Base-by-base conservation (phyloP, 2,888 invertebrate genomes). In the Toxonevra muliebris region DNA sequence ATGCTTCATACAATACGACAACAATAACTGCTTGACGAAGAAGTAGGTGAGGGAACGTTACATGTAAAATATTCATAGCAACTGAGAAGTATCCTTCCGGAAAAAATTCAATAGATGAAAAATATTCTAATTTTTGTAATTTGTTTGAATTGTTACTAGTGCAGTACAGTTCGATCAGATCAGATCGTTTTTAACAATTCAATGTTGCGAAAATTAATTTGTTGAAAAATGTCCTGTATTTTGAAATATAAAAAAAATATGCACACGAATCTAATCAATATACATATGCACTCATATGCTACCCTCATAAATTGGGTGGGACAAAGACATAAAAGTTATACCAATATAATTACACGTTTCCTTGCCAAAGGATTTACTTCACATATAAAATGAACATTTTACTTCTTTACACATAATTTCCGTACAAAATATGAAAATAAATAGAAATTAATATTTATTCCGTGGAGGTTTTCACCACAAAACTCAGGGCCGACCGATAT, bases 301-400 rank as follows among this genome's bases (percentile, higher is more conserved):
- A 52, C 61, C 53, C 68, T 53, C 59, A 58, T 53, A 45, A 57
- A 41, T 53, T 65, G 69, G 69, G 66, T 66, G 69, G 66, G 69
- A 69, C 66, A 69, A 45, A 13, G 61, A 13, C 60, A 60, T 43
- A 30, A 30, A 30, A 30, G 30, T 30, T 43, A 55, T 20, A 20
- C 41, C 10, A 48, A 30, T 30, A 30, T 30, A 2, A 30, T 30
- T 30, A 30, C 30, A 30, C 30, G n/a, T n/a, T n/a, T n/a, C n/a
- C n/a, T 30, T 30, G 2, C 30, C 30, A 30, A 30, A 4, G 2
- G 7, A 30, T 30, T 30, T 30, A 30, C 30, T 30, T 30, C 30
- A 30, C 7, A 30, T 30, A 30, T 30, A 30, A 7, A 30, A 30
- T 30, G n/a, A n/a, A 30, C 30, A 30, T 30, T 30, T 30, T 30